These are phyloP conservation scores for Gila robusta DNA, from an alignment of 2,797 vertebrate species.

Conservation along the genomic window DNA sequence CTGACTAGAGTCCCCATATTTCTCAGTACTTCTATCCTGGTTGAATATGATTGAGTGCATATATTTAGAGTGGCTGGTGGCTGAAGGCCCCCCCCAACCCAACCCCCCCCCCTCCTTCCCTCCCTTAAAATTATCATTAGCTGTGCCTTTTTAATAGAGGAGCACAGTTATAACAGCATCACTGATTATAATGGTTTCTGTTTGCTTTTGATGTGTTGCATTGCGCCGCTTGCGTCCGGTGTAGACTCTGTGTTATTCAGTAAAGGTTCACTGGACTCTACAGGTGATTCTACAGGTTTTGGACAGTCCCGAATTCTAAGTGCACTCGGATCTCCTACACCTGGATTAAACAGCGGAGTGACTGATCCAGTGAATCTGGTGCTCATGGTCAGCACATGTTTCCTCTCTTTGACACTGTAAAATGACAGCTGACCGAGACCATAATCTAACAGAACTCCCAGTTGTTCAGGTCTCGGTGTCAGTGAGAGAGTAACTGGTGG, in stretches of 20 bases:
- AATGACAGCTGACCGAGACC: slow-evolving; percentile 63
- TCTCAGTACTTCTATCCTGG: no score
- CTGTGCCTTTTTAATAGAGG: no score
- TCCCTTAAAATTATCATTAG: no score
- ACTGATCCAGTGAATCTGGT: slow-evolving; percentile 14
- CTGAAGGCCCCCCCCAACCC: no score
- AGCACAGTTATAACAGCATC: background rate
- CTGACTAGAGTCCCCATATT: no score
- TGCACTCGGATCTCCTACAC: background rate
- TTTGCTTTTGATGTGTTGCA: background rate
- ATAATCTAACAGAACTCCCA: slow-evolving; percentile 72
- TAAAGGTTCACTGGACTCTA: background rate
- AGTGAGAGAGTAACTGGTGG: background rate
- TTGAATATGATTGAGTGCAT: no score
- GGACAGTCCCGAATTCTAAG: slow-evolving; percentile 46
- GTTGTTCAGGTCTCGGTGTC: background rate
- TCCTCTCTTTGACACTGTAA: slow-evolving; percentile 53
- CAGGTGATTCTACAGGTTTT: background rate
- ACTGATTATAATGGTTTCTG: background rate
- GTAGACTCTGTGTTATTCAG: background rate
- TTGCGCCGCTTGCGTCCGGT: background rate
- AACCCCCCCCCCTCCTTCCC: no score
- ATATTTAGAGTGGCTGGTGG: no score
- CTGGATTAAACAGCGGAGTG: slow-evolving; percentile 73
- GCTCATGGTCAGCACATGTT: background rate